Evolutionary conservation across 2,888 invertebrate genomes (phyloP), one percentile per base, ranked within the genome.

Genomic region (Ctenicera cuprea): DNA sequence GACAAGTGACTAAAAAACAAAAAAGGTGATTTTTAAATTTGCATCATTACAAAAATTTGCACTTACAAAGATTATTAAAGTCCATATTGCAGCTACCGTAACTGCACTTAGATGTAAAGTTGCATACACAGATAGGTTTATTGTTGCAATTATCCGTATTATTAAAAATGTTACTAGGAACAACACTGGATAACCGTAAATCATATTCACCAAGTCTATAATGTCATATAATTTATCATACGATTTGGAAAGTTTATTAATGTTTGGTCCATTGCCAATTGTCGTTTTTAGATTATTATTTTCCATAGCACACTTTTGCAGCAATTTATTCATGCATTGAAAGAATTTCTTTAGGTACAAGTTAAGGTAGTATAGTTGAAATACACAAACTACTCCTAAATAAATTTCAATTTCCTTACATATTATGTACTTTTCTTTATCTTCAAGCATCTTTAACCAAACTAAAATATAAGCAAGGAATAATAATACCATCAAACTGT

Each of bases 311-410:
- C 38, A 38, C 18, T 18, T 18, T 48, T 0, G 1, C 0, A 48
- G 16, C 8, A 18, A 9, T 5, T 8, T 3, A 18, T 48, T 48
- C 3, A 18, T 8, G 9, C 9, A 4, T 48, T 48, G 18, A 5
- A 48, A 48, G 5, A 18, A 20, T 1, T 18, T 48, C 18, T 20
- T 48, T 20, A 62, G 12, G n/a, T 45, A 45, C 4, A 22, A 43
- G 9, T 45, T 62, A 1, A 62, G 12, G n/a, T 26, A 43, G 22
- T 62, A 45, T 4, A 62, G 26, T 14, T 62, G 62, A 30, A 43
- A 62, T 12, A 43, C 16, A 9, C 43, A 8, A 11, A 62, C n/a
- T 0, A 41, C n/a, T 3, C 43, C 43, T 5, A 62, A n/a, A 45
- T 14, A 16, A 14, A 26, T 26, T 45, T 62, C 43, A 26, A 45